phyloP scores from a whole-genome alignment of 2,888 invertebrate genomes.

The Hemistola chrysoprasaria region DNA sequence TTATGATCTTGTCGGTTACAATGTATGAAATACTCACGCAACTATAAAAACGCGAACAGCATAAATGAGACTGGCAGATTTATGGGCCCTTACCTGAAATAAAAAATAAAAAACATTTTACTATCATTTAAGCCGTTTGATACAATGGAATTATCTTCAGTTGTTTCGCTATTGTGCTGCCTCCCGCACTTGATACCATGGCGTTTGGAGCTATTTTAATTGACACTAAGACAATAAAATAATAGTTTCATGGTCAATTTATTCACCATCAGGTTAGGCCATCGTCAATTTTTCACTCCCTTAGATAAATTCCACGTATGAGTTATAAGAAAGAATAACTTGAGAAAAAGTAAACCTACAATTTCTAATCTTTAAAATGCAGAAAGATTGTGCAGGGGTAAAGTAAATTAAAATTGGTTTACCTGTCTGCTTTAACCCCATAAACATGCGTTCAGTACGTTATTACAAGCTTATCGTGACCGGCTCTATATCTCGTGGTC shows the following conservation, averaged over 20 bases:
- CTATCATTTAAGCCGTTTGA: conserved; percentile 29
- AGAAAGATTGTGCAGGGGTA: background rate
- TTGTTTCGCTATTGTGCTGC: conserved; percentile 31
- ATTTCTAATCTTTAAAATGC: too few relatives aligned
- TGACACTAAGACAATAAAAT: conserved; percentile 24
- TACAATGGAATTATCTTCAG: conserved; percentile 34
- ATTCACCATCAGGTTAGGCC: conserved; percentile 21
- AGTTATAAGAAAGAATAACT: background rate
- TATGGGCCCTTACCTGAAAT: conserved; percentile 31
- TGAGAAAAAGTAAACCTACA: too few relatives aligned
- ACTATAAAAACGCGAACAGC: conserved; percentile 7
- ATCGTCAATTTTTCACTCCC: conserved; percentile 15
- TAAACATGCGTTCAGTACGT: conserved; percentile 49
- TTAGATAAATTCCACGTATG: conserved; percentile 8
- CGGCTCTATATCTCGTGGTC: conserved; percentile 72
- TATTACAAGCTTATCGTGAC: conserved; percentile 76
- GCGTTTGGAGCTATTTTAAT: conserved; percentile 18
- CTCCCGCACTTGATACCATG: conserved; percentile 26
- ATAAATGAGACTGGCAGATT: conserved; percentile 30
- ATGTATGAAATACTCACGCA: conserved; percentile 9
- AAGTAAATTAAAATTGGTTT: background rate
- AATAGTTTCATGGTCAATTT: conserved; percentile 25
- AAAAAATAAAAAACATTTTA: conserved; percentile 28
- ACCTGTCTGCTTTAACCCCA: conserved; percentile 38
- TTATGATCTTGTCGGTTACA: background rate